A percentile compares a stretch with the other conserved stretches of the same genome.
phyloP scores from a whole-genome alignment of 2,113 vertebrate genomes.

The Poeciliopsis occidentalis region DNA sequence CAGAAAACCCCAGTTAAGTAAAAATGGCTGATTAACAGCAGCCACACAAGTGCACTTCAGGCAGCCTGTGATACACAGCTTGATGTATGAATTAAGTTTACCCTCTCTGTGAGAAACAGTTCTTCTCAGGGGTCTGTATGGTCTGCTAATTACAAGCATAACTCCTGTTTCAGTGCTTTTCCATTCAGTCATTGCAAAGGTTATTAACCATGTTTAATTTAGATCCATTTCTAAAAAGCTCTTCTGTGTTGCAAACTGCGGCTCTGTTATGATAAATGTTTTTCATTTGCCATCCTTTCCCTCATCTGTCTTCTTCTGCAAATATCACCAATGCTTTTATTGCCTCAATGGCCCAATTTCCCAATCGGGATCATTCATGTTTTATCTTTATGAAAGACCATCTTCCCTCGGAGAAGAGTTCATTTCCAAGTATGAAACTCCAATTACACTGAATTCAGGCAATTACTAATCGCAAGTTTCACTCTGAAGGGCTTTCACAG shows the following conservation, averaged over 20 bases:
- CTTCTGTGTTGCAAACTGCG: neutral
- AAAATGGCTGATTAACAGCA: neutral
- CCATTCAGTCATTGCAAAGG: neutral
- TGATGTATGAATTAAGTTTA: neutral
- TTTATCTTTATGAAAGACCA: neutral
- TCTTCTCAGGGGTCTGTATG: neutral
- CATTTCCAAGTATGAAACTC: neutral
- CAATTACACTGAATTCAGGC: slow-evolving; percentile 16
- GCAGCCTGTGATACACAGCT: neutral
- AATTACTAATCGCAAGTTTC: neutral
- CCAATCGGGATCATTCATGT: neutral
- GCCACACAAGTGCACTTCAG: neutral
- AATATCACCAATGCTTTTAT: slow-evolving; percentile 22
- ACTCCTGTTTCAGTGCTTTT: neutral
- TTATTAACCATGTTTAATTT: slow-evolving; percentile 8
- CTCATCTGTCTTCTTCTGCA: slow-evolving; percentile 1
- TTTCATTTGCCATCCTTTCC: slow-evolving; percentile 17
- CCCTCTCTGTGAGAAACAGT: neutral
- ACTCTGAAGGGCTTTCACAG: neutral
- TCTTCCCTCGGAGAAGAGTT: neutral
- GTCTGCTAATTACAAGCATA: neutral
- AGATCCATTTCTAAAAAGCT: slow-evolving; percentile 1
- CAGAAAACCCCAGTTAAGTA: neutral
- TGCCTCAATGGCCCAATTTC: slow-evolving; percentile 32
- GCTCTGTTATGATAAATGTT: slow-evolving; percentile 4